These are phyloP conservation scores for Amphimedon queenslandica DNA, from an alignment of 37 sponge, comb jelly and placozoan species.

Conservation along the genomic window DNA sequence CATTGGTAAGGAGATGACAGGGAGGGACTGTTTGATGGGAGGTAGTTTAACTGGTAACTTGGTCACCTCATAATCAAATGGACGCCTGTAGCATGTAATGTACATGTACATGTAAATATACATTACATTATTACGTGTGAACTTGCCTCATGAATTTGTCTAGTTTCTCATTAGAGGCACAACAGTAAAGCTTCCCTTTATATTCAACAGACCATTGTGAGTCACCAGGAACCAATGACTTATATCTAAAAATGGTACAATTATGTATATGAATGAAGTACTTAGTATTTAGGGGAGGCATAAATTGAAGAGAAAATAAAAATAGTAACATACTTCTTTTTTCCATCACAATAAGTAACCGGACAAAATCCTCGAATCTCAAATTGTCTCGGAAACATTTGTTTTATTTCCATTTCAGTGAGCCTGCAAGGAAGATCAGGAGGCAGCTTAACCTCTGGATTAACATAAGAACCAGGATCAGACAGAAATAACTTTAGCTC, in stretches of 20 bases:
- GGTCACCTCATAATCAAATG: constrained; percentile 49
- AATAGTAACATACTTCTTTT: constrained; percentile 41
- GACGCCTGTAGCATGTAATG: constrained; percentile 27
- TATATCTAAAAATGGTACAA: constrained; percentile 69
- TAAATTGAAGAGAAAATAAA: not conserved
- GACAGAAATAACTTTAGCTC: constrained; percentile 64
- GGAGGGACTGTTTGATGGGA: constrained; percentile 64
- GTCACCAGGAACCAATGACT: constrained; percentile 74
- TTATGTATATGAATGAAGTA: no score
- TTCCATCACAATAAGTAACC: constrained; percentile 85
- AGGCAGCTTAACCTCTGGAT: constrained; percentile 64
- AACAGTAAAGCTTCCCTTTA: constrained; percentile 73
- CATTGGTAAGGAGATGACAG: constrained; percentile 78
- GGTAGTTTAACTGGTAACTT: constrained; percentile 86
- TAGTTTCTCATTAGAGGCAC: constrained; percentile 50
- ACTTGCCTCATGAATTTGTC: constrained; percentile 81
- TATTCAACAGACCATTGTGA: constrained; percentile 66
- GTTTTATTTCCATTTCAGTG: constrained; percentile 68
- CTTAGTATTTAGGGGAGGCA: not conserved
- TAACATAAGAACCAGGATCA: constrained; percentile 67
- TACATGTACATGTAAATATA: constrained; percentile 4
- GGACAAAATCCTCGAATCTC: constrained; percentile 90
- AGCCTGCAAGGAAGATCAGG: constrained; percentile 44
- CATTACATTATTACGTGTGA: not conserved
- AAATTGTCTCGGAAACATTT: constrained; percentile 83